Base-by-base conservation (phyloP, 2,888 invertebrate genomes). In the Agrochola litura region DNA sequence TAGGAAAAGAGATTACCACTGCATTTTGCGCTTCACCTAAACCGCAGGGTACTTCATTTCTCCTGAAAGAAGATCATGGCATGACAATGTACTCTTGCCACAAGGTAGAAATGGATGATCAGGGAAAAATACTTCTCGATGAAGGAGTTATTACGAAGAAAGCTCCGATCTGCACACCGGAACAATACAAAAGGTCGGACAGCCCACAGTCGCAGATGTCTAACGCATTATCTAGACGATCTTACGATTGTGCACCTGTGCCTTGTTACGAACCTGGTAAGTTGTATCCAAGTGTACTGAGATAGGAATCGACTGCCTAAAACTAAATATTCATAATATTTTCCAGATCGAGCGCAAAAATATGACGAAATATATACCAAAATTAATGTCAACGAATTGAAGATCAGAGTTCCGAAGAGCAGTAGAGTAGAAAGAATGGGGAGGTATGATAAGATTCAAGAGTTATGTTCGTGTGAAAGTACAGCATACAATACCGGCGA, bases 1-100 rank as follows among this genome's bases (percentile, higher is more conserved):
- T 96, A 14, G 96, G 96, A 6, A 96, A 96, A 89, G 96, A 96
- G 84, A 96, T 96, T 41, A 95, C 95, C n/a, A 96, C 96, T 22
- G 93, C 94, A 5, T 96, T 95, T 86, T 92, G 92, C 83, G 92
- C 94, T 16, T 90, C 92, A 22, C 92, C 94, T 6, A 95, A 94
- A 88, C 92, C 93, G 3, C 92, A 93, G 77, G 92, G 92, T 52
- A 93, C 94, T 9, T 93, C 95, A 22, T 89, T 92, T 72, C 86
- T 95, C 22, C 86, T 92, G 58, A 96, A 96, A 88, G 93, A 94
- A 79, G 95, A 96, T 79, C 94, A 95, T 71, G 96, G 96, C 25
- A 95, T 96, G 93, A 91, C 94, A 1, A 94, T 96, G 93, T 96
- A 95, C 83, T 94, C 96, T 4, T 95, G 96, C 82, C 96, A 96